phyloP scores from a whole-genome alignment of 2,888 invertebrate species.

The Zhengitettix transpicula region DNA sequence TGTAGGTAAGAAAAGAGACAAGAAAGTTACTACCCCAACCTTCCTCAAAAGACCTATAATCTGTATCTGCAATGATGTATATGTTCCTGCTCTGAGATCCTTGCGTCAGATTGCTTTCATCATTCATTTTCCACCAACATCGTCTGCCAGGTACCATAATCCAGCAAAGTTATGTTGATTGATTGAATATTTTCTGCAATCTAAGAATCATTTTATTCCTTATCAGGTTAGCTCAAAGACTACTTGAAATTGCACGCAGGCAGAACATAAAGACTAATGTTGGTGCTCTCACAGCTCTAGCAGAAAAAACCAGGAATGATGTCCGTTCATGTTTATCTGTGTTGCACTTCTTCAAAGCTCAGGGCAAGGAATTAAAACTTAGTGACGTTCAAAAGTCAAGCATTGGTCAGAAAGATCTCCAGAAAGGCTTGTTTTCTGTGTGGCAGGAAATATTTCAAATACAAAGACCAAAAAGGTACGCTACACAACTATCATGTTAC shows the following conservation, averaged over 20 bases:
- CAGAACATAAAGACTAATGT: constrained; percentile 54
- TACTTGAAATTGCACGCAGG: constrained; percentile 47
- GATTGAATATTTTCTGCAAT: background rate
- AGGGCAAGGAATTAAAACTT: constrained; percentile 24
- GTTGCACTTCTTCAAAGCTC: constrained; percentile 51
- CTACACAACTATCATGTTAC: too few species aligned
- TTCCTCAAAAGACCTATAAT: constrained; percentile 75
- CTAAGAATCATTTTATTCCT: background rate
- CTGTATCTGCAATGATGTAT: constrained; percentile 93
- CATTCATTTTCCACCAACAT: constrained; percentile 41
- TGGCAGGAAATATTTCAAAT: constrained; percentile 65
- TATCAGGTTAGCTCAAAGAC: constrained; percentile 33
- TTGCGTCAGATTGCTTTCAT: constrained; percentile 62
- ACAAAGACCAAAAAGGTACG: constrained; percentile 6
- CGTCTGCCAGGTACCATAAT: constrained; percentile 23
- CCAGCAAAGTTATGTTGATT: too few species aligned
- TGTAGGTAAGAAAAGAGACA: constrained; percentile 31
- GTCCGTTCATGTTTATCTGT: constrained; percentile 82
- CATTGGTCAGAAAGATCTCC: constrained; percentile 74
- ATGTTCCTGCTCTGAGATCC: constrained; percentile 68
- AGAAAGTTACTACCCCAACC: constrained; percentile 33
- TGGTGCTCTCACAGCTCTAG: constrained; percentile 54
- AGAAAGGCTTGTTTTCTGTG: constrained; percentile 68
- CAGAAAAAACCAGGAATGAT: constrained; percentile 75
- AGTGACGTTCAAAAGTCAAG: constrained; percentile 44